Conservation (phyloP, 2,888 invertebrate species). For the Acrobeloides nanus region DNA sequence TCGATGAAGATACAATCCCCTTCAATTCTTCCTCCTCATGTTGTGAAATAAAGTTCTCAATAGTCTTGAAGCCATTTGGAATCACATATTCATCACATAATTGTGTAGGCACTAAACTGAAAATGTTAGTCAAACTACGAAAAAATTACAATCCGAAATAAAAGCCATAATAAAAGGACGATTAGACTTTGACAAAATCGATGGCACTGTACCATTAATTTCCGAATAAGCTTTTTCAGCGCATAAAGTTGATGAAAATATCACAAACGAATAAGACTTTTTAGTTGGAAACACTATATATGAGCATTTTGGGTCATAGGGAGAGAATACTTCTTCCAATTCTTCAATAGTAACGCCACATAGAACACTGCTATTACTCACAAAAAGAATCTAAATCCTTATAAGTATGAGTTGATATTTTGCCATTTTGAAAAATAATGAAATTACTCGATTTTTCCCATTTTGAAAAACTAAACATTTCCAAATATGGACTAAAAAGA, state of each 20-base stretch:
- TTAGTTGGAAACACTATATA: slow-evolving; percentile 34
- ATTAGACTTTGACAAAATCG: no score
- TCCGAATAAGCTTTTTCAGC: no score
- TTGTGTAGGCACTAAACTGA: no score
- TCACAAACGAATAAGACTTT: no score
- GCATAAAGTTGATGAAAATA: no score
- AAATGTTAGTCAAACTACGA: no score
- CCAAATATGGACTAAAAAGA: not conserved
- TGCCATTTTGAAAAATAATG: not conserved
- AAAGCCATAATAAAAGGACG: no score
- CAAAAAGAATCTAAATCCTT: slow-evolving; percentile 27
- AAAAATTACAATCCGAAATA: no score
- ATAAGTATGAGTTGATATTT: not conserved
- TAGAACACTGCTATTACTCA: slow-evolving; percentile 37
- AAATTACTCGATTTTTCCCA: no score
- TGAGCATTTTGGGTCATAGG: slow-evolving; percentile 21
- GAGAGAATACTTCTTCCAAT: slow-evolving; percentile 29
- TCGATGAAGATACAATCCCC: not conserved
- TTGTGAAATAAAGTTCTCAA: slow-evolving; percentile 5
- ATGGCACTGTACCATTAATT: no score
- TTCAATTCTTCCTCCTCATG: slow-evolving; percentile 4
- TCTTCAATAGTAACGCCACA: slow-evolving; percentile 38
- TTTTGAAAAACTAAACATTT: no score
- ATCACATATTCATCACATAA: not conserved
- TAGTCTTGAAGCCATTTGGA: not conserved